Percentiles rank a stretch among this genome's conserved stretches.
Evolutionary conservation across 2,797 vertebrate genomes (phyloP).

Genomic region (Hippopotamyrus pictus): DNA sequence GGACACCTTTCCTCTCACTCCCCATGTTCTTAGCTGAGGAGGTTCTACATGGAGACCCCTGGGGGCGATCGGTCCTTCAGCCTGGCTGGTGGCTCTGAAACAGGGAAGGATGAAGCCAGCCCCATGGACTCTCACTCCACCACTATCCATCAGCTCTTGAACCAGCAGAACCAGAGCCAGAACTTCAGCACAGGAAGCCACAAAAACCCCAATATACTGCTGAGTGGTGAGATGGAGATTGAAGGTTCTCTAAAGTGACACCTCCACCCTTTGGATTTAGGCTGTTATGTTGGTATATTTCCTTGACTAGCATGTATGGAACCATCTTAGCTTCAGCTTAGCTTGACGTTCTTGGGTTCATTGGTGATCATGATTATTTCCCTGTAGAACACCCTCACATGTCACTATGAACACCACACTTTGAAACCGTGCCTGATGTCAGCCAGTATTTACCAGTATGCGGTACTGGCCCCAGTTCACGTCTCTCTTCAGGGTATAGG

Average conservation of each 20-base stretch:
- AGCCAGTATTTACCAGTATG: neutral
- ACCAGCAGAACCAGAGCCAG: slow-evolving; percentile 49
- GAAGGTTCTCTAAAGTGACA: neutral
- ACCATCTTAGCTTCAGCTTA: neutral
- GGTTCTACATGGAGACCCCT: slow-evolving; percentile 47
- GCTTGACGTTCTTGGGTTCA: neutral
- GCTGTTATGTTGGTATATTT: neutral
- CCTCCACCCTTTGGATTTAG: neutral
- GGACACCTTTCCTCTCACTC: neutral
- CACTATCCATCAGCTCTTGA: slow-evolving; percentile 34
- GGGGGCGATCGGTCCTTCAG: slow-evolving; percentile 38
- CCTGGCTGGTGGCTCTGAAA: slow-evolving; percentile 28
- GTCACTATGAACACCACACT: neutral
- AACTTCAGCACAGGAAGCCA: slow-evolving; percentile 42
- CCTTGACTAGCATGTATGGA: neutral
- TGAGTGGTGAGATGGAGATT: slow-evolving; percentile 52
- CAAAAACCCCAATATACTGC: slow-evolving; percentile 56
- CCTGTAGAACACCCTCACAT: neutral
- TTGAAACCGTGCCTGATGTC: neutral
- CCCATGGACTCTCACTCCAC: slow-evolving; percentile 33
- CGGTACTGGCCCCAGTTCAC: neutral
- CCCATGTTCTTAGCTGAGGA: slow-evolving; percentile 47
- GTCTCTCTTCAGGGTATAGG: neutral
- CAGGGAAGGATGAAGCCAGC: slow-evolving; percentile 25
- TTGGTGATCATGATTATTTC: neutral